Base-by-base conservation (phyloP, 2,113 vertebrate species). In the Meleagris gallopavo region DNA sequence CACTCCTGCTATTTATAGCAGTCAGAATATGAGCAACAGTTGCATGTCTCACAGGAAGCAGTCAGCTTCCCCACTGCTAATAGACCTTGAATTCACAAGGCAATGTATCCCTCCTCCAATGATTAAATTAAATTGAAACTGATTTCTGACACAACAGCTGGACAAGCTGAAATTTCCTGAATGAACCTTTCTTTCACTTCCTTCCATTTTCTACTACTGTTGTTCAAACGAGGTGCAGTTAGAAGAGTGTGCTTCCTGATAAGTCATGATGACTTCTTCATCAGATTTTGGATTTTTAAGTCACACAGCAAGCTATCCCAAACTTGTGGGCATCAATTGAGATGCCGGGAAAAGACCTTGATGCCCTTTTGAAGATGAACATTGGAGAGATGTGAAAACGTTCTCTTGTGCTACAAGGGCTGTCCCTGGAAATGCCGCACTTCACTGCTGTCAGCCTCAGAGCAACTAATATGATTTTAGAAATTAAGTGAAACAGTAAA, bases 111-210 rank as follows among this genome's bases (percentile, higher is more conserved):
- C 73, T 95, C n/a, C 27, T 16, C 9, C 43, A 77, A 34, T 58
- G 78, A 88, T 57, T 86, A 67, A 83, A 91, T 43, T 69, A 86
- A 82, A 67, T 34, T 38, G 70, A 73, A 92, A 91, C 46, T 46
- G 57, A 88, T 70, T 94, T 70, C 79, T 94, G 77, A 81, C 13
- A 81, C 5, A 54, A 70, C 38, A 94, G 40, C 57, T 93, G 60
- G 46, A 94, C 32, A 83, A 87, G 60, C 38, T 88, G 45, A 36
- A 79, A 71, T 85, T 82, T 83, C 72, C n/a, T 73, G 78, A 95
- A 89, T 7, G 36, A 90, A 93, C 38, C 6, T 8, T 72, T 91
- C 29, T 87, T 21, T 69, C 45, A 16, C 10, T 57, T 66, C 38
- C 43, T 84, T 79, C 34, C 7, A 0, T 65, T 83, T 90, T 86